Evolutionary conservation across 2,797 vertebrate genomes (phyloP), one percentile per base, ranked within the genome.

Genomic region (Leucoraja ocellata): DNA sequence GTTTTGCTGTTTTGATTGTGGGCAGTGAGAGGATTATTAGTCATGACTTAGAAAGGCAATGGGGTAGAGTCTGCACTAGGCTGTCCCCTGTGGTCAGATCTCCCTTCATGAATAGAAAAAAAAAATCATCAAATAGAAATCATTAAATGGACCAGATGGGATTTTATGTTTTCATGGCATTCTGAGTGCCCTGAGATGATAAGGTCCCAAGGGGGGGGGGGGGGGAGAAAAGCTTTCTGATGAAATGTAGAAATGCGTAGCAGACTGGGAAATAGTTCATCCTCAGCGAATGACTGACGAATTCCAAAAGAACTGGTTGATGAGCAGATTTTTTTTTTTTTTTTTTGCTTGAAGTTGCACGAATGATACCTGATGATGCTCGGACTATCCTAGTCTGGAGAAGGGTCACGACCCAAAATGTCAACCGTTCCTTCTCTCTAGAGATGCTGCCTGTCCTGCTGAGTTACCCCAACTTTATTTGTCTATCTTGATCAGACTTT

Each of bases 91-190:
- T 94, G 96, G 96, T 96, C 95, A 94, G 94, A 94, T 94, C 94
- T 97, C 96, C 97, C 96, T 96, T 95, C 95, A 96, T 95, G 95
- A 95, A 95, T 95, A 95, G 63, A 80, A 93, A 95, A 95, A 95
- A 32, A 32, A 95, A 95, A 95, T 95, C 96, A 96, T 96, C 96
- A 96, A 96, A 96, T 95, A 95, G 95, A 96, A 96, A 96, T 95
- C 95, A 96, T 96, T 96, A 96, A 96, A 94, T 94, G 94, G 95
- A 96, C 95, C 95, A 96, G 95, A 95, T 96, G 95, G 95, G 96
- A 94, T 94, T 94, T 95, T 93, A 94, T 93, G 94, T 93, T 93
- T 77, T 93, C 94, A 93, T 88, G 84, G 91, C 61, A 80, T 86
- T 61, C 46, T 65, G 83, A 93, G 94, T 93, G 93, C 93, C 94